Conservation (phyloP, 2,888 invertebrate species). For the Drosophila buzzatii region DNA sequence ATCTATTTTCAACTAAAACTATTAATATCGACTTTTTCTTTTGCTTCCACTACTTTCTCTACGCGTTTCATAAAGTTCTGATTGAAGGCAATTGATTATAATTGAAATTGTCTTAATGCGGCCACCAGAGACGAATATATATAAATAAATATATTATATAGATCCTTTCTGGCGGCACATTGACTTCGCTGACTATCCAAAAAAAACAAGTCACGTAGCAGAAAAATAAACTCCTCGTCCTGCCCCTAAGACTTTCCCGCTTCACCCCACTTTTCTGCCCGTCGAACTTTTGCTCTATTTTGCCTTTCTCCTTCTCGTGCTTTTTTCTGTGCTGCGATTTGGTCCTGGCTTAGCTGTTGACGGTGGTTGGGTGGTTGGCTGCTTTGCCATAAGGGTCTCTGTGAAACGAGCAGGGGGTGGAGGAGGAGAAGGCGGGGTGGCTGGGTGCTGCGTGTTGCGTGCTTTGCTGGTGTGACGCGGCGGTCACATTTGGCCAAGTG, state of each 20-base stretch:
- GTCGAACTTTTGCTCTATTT: constrained; percentile 68
- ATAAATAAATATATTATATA: constrained; percentile 18
- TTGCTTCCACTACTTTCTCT: neutral
- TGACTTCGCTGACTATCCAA: constrained; percentile 63
- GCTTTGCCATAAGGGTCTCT: constrained; percentile 36
- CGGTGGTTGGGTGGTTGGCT: constrained; percentile 24
- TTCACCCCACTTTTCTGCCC: constrained; percentile 1
- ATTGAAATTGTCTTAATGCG: constrained; percentile 71
- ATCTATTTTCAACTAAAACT: neutral
- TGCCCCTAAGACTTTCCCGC: constrained; percentile 3
- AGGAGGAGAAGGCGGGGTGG: constrained; percentile 5
- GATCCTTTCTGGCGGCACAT: constrained; percentile 47
- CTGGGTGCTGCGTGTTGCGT: constrained; percentile 2
- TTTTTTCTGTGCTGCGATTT: constrained; percentile 65
- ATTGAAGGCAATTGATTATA: constrained; percentile 76
- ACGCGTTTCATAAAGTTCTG: constrained; percentile 31
- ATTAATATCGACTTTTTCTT: neutral
- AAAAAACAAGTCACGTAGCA: constrained; percentile 77
- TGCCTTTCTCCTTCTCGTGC: constrained; percentile 25
- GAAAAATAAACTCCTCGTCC: constrained; percentile 58
- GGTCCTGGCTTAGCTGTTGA: constrained; percentile 68
- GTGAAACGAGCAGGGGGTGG: constrained; percentile 3
- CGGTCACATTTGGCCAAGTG: constrained; percentile 86
- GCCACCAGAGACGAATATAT: constrained; percentile 40
- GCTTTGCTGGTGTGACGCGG: constrained; percentile 62